These are phyloP conservation scores for Nasua narica DNA, from an alignment of 2,797 vertebrate species.

Conservation along the genomic window DNA sequence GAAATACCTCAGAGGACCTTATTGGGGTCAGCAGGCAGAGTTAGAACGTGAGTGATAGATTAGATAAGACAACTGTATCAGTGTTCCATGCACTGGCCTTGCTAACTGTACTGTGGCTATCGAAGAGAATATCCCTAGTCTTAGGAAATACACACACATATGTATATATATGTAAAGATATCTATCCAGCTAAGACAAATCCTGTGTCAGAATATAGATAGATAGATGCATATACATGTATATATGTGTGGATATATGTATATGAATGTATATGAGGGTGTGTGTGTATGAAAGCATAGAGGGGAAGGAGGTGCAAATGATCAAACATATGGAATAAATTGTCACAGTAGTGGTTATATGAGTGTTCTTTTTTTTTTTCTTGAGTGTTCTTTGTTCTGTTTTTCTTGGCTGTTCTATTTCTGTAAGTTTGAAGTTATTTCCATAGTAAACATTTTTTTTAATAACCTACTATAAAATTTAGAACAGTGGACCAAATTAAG, in stretches of 20 bases:
- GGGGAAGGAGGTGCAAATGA: no score
- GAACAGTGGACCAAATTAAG: conserved; percentile 10
- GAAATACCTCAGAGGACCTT: background rate
- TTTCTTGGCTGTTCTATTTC: background rate
- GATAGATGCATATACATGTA: background rate
- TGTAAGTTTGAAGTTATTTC: background rate
- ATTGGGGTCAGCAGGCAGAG: background rate
- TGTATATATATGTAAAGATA: background rate
- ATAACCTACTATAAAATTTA: background rate
- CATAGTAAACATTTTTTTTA: background rate
- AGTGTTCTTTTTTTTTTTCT: background rate
- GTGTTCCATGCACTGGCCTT: background rate
- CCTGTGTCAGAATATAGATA: background rate
- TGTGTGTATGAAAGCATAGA: background rate
- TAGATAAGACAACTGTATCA: background rate
- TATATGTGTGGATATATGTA: background rate
- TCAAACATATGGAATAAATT: background rate
- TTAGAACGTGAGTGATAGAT: background rate
- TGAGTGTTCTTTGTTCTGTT: background rate
- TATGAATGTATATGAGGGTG: no score
- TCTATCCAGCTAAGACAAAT: background rate
- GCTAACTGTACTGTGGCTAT: background rate
- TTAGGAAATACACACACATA: background rate
- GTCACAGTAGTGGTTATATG: background rate
- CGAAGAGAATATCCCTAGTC: background rate